Conservation (phyloP, 2,113 vertebrate species). For the Cromileptes altivelis region DNA sequence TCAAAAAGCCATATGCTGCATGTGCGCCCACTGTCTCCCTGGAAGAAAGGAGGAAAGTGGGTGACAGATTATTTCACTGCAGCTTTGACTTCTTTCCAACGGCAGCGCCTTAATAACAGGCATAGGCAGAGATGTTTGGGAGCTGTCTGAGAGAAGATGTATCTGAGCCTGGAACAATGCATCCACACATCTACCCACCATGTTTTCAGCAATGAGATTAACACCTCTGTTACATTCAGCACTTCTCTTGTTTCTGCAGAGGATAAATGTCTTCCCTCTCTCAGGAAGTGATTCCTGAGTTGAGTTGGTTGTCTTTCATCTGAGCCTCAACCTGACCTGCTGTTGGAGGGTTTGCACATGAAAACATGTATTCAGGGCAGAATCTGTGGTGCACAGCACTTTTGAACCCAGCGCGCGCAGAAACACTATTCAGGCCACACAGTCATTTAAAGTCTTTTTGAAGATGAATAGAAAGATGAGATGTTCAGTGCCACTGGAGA, state of each 20-base stretch:
- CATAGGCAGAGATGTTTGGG: constrained; percentile 35
- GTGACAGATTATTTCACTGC: constrained; percentile 19
- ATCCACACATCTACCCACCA: constrained; percentile 1
- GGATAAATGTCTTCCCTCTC: constrained; percentile 35
- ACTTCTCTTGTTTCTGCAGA: constrained; percentile 25
- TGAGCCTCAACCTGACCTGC: constrained; percentile 21
- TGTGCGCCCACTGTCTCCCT: background rate
- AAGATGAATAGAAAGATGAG: constrained; percentile 51
- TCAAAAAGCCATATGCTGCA: constrained; percentile 2
- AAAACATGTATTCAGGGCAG: constrained; percentile 47
- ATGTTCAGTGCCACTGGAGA: constrained; percentile 34
- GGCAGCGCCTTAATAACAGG: constrained; percentile 39
- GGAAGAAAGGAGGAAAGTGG: background rate
- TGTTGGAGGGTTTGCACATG: constrained; percentile 45
- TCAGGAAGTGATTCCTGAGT: background rate
- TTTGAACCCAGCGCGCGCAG: constrained; percentile 27
- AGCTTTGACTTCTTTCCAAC: constrained; percentile 43
- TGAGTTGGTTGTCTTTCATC: constrained; percentile 36
- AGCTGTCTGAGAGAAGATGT: constrained; percentile 28
- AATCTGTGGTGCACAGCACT: constrained; percentile 26
- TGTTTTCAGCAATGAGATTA: constrained; percentile 38
- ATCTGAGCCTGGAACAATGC: constrained; percentile 37
- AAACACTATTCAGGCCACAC: constrained; percentile 39
- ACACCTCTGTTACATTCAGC: constrained; percentile 1
- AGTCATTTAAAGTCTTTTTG: constrained; percentile 45